Conservation (phyloP, 2,797 vertebrate genomes). For the Alca torda region DNA sequence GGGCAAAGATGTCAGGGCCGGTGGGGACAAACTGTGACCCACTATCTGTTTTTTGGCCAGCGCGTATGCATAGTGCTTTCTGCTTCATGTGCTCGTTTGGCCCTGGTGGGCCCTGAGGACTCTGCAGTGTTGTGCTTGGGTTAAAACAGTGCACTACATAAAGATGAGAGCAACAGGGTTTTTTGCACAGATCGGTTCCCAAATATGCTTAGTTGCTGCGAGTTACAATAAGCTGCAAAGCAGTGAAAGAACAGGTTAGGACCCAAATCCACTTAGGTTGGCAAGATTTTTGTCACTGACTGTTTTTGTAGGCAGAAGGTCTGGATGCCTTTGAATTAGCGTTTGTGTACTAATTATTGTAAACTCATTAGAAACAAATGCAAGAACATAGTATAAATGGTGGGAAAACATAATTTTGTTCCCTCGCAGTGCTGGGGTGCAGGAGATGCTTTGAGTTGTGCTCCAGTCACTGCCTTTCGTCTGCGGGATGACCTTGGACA, state of each 20-base stretch:
- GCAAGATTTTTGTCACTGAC: neutral
- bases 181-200: neutral
- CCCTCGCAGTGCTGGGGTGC: neutral
- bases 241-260: neutral
- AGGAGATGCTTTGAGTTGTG: neutral
- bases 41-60: neutral
- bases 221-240: neutral
- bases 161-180: neutral
- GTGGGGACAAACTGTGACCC: neutral
- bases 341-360: neutral
- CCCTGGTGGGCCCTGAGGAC: too few species aligned
- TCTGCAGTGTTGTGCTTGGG: neutral
- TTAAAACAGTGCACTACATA: neutral
- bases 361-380: neutral
- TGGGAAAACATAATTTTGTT: neutral
- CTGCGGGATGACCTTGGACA: neutral
- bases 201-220: neutral
- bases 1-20: accelerated
- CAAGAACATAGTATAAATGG: neutral
- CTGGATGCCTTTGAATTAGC: neutral
- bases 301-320: neutral
- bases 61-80: accelerated
- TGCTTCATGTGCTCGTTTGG: neutral
- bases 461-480: neutral
- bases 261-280: neutral